phyloP scores from a whole-genome alignment of 2,888 invertebrate species.

The Eupithecia pulchellata region DNA sequence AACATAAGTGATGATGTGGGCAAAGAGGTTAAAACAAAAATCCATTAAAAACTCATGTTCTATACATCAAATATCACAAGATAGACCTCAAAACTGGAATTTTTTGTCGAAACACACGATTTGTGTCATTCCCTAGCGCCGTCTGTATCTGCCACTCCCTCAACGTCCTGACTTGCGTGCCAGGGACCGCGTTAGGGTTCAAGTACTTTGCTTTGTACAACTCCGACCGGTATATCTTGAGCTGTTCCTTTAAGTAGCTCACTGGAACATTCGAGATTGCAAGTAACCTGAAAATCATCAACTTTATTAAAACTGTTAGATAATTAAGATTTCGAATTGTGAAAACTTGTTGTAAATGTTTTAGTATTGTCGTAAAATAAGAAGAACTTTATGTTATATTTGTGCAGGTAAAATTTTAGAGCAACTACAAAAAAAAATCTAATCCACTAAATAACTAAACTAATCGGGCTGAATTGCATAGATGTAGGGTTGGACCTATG shows the following conservation, averaged over 20 bases:
- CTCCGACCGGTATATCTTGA: conserved; percentile 63
- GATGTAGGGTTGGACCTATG: no score
- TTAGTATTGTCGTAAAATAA: no score
- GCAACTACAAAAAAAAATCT: no score
- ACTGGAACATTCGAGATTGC: conserved; percentile 73
- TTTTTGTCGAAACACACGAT: conserved; percentile 49
- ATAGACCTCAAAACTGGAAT: conserved; percentile 57
- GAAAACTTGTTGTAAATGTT: no score
- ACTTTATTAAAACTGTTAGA: no score
- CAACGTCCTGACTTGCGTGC: conserved; percentile 68
- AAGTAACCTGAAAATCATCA: conserved; percentile 45
- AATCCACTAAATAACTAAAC: no score
- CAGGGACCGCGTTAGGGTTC: conserved; percentile 66
- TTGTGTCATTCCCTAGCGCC: conserved; percentile 52
- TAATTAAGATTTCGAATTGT: no score
- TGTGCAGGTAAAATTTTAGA: no score
- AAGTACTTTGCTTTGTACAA: conserved; percentile 68
- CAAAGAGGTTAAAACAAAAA: neutral
- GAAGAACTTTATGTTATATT: no score
- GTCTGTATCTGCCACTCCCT: conserved; percentile 76
- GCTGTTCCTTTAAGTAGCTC: conserved; percentile 68
- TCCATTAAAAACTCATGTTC: neutral
- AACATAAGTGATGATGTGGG: no score
- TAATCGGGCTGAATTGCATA: no score
- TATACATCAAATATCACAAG: conserved; percentile 1